These are phyloP conservation scores for Xenentodon cancila DNA, from an alignment of 2,797 vertebrate genomes.

Conservation along the genomic window DNA sequence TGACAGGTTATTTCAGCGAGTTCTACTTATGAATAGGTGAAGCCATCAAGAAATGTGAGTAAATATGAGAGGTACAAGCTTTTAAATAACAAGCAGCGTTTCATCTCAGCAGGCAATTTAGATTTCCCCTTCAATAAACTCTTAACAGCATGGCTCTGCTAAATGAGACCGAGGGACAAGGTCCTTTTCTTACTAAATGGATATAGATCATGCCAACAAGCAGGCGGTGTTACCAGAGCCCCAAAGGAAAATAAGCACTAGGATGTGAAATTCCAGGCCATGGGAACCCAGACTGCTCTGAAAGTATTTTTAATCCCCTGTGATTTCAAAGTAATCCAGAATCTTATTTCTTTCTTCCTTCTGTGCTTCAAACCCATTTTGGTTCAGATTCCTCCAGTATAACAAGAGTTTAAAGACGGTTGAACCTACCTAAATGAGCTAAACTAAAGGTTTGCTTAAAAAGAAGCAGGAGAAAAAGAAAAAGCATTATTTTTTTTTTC, in stretches of 20 bases:
- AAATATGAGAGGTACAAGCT: neutral
- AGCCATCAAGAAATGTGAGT: conserved; percentile 6
- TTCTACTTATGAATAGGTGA: neutral
- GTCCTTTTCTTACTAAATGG: conserved; percentile 45
- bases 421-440: neutral
- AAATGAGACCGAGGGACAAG: conserved; percentile 2
- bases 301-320: conserved; percentile 65
- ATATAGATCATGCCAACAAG: conserved; percentile 57
- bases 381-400: conserved; percentile 3
- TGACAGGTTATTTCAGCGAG: neutral
- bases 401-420: neutral
- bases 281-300: conserved; percentile 67
- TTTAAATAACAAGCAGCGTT: no score
- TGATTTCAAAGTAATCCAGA: conserved; percentile 70
- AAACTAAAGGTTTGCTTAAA: neutral
- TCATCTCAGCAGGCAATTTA: neutral
- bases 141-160: conserved; percentile 1
- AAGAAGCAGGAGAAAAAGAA: neutral
- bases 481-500: no score
- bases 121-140: conserved; percentile 20
- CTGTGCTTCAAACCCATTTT: conserved; percentile 13
- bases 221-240: conserved; percentile 46
- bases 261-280: conserved; percentile 79
- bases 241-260: conserved; percentile 70
- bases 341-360: conserved; percentile 29